These are phyloP conservation scores for Tetranychus truncatus DNA, from an alignment of 2,888 invertebrate genomes.

Conservation along the genomic window DNA sequence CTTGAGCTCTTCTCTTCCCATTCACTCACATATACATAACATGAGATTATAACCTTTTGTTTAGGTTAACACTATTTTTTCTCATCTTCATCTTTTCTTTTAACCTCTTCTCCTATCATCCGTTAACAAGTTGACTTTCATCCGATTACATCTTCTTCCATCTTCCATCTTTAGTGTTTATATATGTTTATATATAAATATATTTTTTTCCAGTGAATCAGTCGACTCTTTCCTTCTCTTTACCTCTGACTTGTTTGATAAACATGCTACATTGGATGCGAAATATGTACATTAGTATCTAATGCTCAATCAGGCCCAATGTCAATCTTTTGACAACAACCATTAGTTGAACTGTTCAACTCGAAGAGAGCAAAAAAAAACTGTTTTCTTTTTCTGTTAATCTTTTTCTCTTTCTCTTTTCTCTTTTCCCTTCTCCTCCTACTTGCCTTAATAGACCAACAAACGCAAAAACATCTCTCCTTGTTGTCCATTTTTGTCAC, in stretches of 20 bases:
- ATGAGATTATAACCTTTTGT: background rate
- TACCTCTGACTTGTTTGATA: background rate
- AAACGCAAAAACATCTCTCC: no score
- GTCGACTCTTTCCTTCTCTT: background rate
- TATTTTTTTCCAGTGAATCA: no score
- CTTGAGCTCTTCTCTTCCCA: background rate
- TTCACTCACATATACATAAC: background rate
- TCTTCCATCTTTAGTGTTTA: background rate
- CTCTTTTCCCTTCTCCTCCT: no score
- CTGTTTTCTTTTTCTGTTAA: no score
- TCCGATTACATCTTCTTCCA: background rate
- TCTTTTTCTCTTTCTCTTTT: no score
- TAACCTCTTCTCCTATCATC: background rate
- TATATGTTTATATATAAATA: no score
- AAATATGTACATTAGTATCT: background rate
- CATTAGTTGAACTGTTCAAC: background rate
- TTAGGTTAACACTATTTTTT: background rate
- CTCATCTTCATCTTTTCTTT: background rate
- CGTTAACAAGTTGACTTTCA: conserved; percentile 1
- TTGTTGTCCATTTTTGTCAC: no score
- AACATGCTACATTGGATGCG: background rate
- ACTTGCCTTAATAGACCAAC: no score
- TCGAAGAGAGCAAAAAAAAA: background rate
- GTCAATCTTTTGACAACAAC: background rate
- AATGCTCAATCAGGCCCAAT: background rate